These are phyloP conservation scores for Silurus glanis DNA, from an alignment of 2,113 vertebrate species.

Conservation along the genomic window DNA sequence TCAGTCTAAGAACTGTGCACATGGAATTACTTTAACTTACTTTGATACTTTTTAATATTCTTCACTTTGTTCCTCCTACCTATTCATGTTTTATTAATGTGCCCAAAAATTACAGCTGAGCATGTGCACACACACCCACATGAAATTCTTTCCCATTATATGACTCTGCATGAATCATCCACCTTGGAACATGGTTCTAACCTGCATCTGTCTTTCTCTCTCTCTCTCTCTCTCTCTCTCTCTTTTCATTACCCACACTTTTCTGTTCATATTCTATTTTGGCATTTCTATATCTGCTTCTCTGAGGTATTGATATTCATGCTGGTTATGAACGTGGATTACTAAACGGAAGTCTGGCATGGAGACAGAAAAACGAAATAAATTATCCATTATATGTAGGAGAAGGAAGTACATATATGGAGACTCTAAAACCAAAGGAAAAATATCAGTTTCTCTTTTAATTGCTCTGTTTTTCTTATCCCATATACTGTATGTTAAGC, in stretches of 20 bases:
- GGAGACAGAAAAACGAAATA: not conserved
- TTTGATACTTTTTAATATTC: not conserved
- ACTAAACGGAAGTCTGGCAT: not conserved
- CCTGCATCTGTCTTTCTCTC: not conserved
- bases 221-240: not conserved
- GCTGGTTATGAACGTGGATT: not conserved
- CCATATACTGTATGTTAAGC: not conserved
- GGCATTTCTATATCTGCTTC: not conserved
- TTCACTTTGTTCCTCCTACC: not conserved
- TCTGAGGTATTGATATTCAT: not conserved
- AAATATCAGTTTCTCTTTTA: not conserved
- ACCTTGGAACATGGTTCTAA: not conserved
- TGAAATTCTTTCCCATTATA: slow-evolving; percentile 10
- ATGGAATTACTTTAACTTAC: not conserved
- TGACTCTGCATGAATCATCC: slow-evolving; percentile 3
- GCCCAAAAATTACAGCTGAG: not conserved
- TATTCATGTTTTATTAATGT: not conserved
- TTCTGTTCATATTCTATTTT: not conserved
- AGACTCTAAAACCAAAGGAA: not conserved
- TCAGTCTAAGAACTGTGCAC: not conserved
- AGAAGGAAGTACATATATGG: not conserved
- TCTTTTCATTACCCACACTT: not conserved
- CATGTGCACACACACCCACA: not conserved
- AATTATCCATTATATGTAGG: not conserved
- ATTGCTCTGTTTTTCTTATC: not conserved